Evolutionary conservation across 2,797 vertebrate genomes (phyloP), one percentile per base, ranked within the genome.

Genomic region (Orestias chungarensis): DNA sequence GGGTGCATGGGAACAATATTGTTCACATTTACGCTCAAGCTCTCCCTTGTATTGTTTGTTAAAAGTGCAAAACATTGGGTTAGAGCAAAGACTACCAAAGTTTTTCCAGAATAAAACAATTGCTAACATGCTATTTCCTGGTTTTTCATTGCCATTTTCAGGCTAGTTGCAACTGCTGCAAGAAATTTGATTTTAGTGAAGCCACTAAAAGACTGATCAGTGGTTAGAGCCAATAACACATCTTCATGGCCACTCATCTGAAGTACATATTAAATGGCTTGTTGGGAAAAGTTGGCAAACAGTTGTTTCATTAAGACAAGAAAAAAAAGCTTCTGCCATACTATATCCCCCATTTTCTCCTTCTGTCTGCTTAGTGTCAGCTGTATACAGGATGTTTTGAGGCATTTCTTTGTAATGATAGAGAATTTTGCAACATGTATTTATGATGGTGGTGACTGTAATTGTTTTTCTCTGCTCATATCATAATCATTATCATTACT

Each of bases 401-500:
- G 80, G 78, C 79, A 82, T 82, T 75, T 77, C 75, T 84, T 86
- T 87, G 71, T 79, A 88, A 84, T 86, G 81, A 89, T 84, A 82
- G 81, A 82, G 80, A 82, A 86, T 87, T 82, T 84, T 85, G 72
- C 78, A 77, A 88, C 83, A 73, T 81, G 86, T 89, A 90, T 91
- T 89, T 87, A 87, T 87, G 87, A 88, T 87, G 89, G 87, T 62
- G 59, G 84, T 78, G 87, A 77, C 57, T 87, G 84, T 85, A 92
- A 93, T 90, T 81, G 81, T 82, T 92, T 92, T 64, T 49, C 89
- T 79, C 87, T 78, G 73, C 87, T 90, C 82, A 88, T 86, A 89
- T 93, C 71, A 84, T 82, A 83, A 92, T 92, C 87, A 93, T 89
- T 84, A 91, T 85, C 81, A 85, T 87, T 90, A 91, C 87, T 80